Base-by-base conservation (phyloP, 2,797 vertebrate species). In the Sciurus carolinensis region DNA sequence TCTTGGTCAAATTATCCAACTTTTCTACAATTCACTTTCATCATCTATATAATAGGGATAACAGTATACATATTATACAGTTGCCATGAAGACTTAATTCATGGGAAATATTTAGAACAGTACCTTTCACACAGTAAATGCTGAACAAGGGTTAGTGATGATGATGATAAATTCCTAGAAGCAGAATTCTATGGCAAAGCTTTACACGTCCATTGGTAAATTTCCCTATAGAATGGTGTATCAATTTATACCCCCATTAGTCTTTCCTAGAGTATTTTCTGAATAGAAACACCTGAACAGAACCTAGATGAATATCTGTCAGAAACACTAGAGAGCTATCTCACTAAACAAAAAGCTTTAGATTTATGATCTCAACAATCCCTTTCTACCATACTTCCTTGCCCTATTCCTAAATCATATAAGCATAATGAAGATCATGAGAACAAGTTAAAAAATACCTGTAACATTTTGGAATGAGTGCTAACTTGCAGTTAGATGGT, bases 271-370 rank as follows among this genome's bases (percentile, higher is more conserved):
- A 85, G 28, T 83, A 20, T 83, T 96, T 83, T 62, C 59, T 84
- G 71, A 97, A 77, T 39, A 75, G 71, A 92, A 97, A 93, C 47
- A 93, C 22, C 42, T 42, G 13, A 77, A 73, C 57, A 88, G 36
- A 85, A 50, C 2, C 13, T 79, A 79, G 9, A 64, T 14, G 44
- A 83, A 47, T 14, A 80, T 73, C 69, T 88, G 22, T 66, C 47
- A 88, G 76, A 95, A 94, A 81, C 62, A 72, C 50, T 26, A 71
- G 69, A 62, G 62, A 28, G 7, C 18, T 75, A 62, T 30, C 33
- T 95, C 18, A 33, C 10, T 52, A 26, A 90, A 64, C 39, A 76
- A 94, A 86, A 92, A 90, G 13, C 24, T 81, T 93, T 52, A 85
- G 57, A 42, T 44, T 67, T 95, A 94, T 83, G 28, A 88, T 87